These are phyloP conservation scores for Psilanteris sp. DNA, from an alignment of 1,140 invertebrate species.

Conservation along the genomic window DNA sequence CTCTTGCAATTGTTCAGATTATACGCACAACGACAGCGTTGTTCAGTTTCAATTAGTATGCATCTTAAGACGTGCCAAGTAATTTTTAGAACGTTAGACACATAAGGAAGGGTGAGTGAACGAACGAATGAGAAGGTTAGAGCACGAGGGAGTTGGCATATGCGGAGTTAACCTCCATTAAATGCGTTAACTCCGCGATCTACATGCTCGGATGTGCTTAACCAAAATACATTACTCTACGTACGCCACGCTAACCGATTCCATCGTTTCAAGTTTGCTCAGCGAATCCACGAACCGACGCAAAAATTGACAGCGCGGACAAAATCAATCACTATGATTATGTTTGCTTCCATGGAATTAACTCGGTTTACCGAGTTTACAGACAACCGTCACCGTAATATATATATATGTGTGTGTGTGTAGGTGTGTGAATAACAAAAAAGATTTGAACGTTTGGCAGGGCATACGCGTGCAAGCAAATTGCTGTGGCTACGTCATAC, in stretches of 20 bases:
- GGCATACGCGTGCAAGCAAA: too few species aligned
- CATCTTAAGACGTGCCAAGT: conserved; percentile 49
- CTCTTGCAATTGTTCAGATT: conserved; percentile 46
- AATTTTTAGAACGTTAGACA: conserved; percentile 62
- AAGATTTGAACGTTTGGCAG: too few species aligned
- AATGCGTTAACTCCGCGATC: conserved; percentile 67
- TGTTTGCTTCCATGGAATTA: neutral
- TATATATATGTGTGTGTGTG: neutral
- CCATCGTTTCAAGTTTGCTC: conserved; percentile 34
- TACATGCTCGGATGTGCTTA: conserved; percentile 62
- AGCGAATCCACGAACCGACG: conserved; percentile 27
- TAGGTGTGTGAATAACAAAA: too few species aligned
- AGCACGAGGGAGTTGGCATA: conserved; percentile 60
- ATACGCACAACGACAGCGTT: conserved; percentile 31
- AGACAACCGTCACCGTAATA: neutral
- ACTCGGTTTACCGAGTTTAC: neutral
- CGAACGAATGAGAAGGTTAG: conserved; percentile 65
- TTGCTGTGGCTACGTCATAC: neutral
- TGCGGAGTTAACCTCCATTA: conserved; percentile 70
- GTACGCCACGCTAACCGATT: conserved; percentile 60
- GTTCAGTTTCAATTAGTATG: conserved; percentile 51
- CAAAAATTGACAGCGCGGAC: conserved; percentile 32
- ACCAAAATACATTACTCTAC: conserved; percentile 65
- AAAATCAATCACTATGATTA: conserved; percentile 21
- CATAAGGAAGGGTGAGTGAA: conserved; percentile 59